A percentile compares a stretch with the other conserved stretches of the same genome.
phyloP scores from a whole-genome alignment of 2,888 invertebrate genomes.

The Blastobasis lacticolella region DNA sequence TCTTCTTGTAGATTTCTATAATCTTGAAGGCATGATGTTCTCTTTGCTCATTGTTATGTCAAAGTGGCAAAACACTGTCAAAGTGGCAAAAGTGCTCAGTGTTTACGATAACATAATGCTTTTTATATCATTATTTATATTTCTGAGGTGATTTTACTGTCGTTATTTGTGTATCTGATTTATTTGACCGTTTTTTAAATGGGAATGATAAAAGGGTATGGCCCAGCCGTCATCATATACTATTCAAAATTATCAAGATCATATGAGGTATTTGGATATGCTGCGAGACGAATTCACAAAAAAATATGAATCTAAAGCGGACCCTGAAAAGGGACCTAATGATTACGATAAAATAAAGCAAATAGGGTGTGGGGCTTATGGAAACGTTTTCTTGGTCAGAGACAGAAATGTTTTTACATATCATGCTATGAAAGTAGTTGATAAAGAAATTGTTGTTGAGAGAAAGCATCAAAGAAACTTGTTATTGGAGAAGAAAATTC shows the following conservation, averaged over 20 bases:
- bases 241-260: slow-evolving; percentile 43
- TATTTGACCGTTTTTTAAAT: slow-evolving; percentile 31
- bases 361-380: slow-evolving; percentile 92
- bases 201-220: slow-evolving; percentile 35
- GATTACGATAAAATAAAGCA: slow-evolving; percentile 85
- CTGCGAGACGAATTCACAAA: slow-evolving; percentile 46
- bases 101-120: slow-evolving; percentile 13
- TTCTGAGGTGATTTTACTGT: slow-evolving; percentile 22
- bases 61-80: background rate
- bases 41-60: too few species aligned
- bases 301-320: slow-evolving; percentile 26
- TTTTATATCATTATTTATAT: slow-evolving; percentile 25
- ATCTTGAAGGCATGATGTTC: too few species aligned
- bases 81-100: too few species aligned
- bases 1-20: too few species aligned
- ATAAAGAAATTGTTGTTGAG: slow-evolving; percentile 89
- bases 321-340: slow-evolving; percentile 30
- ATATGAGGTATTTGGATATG: slow-evolving; percentile 47
- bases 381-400: slow-evolving; percentile 84
- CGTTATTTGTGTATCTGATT: slow-evolving; percentile 25
- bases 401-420: slow-evolving; percentile 77
- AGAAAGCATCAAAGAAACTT: slow-evolving; percentile 92
- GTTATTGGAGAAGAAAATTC: slow-evolving; percentile 88
- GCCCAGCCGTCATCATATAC: slow-evolving; percentile 33
- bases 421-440: slow-evolving; percentile 92